A percentile compares a stretch with the other conserved stretches of the same genome.
phyloP scores from a whole-genome alignment of 2,888 invertebrate genomes.

The Volucella inflata region DNA sequence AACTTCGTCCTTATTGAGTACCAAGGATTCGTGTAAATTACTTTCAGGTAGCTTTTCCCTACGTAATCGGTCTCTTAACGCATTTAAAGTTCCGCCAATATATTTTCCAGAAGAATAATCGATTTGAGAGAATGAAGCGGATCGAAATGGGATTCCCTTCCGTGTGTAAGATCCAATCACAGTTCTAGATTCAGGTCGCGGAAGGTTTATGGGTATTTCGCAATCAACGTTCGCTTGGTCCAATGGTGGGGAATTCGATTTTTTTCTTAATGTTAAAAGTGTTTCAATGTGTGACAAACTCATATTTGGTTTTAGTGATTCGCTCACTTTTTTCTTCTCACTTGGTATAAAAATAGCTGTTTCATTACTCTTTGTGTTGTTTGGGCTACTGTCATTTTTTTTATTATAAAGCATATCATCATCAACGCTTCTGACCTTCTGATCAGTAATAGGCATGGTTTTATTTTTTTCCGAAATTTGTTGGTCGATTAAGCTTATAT shows the following conservation, averaged over 20 bases:
- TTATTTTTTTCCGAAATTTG: conserved; percentile 16
- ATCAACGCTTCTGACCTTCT: too few species aligned
- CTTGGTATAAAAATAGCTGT: background rate
- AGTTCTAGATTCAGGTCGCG: conserved; percentile 86
- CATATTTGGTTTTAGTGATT: conserved; percentile 80
- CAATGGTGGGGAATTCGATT: conserved; percentile 80
- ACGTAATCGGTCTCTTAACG: conserved; percentile 81
- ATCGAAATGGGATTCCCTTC: conserved; percentile 90
- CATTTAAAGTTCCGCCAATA: conserved; percentile 83
- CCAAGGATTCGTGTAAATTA: conserved; percentile 58
- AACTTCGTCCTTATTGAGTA: conserved; percentile 69
- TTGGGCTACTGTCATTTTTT: conserved; percentile 43
- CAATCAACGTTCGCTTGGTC: conserved; percentile 51
- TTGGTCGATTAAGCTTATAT: conserved; percentile 79
- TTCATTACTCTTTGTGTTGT: conserved; percentile 65
- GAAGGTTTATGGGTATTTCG: conserved; percentile 83
- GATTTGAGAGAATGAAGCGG: conserved; percentile 94
- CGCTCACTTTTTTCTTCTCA: conserved; percentile 60
- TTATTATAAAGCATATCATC: background rate
- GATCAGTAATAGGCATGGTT: background rate
- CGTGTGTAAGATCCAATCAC: conserved; percentile 87
- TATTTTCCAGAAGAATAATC: conserved; percentile 89
- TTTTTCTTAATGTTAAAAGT: conserved; percentile 79
- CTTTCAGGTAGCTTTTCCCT: conserved; percentile 81
- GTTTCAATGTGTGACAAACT: conserved; percentile 82